These are phyloP conservation scores for Daboia siamensis DNA, from an alignment of 2,113 vertebrate species.

Conservation along the genomic window DNA sequence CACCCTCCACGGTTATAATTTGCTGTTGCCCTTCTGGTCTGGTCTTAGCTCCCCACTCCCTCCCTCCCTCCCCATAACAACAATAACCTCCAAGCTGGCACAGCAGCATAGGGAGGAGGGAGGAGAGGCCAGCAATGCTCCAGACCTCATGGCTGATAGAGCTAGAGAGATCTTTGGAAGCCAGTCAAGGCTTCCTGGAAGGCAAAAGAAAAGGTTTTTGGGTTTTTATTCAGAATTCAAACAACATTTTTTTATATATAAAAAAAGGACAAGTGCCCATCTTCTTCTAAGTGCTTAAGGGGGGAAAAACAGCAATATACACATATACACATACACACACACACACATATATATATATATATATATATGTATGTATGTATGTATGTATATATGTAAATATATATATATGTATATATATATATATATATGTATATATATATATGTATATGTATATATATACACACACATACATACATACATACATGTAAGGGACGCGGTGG, in stretches of 20 bases:
- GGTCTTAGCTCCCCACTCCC: constrained; percentile 27
- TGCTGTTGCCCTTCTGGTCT: constrained; percentile 58
- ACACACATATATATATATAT: no score
- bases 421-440: no score
- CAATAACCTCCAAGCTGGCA: constrained; percentile 60
- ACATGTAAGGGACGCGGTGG: no score
- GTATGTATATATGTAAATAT: no score
- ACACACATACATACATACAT: no score
- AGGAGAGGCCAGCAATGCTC: not conserved
- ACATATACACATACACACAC: no score
- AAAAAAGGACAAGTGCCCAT: not conserved
- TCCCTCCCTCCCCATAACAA: constrained; percentile 12
- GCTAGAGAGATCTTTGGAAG: not conserved
- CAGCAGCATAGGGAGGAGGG: constrained; percentile 14
- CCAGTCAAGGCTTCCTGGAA: not conserved
- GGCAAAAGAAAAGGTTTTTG: not conserved
- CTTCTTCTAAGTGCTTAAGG: not conserved
- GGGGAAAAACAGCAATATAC: no score
- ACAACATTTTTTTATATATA: not conserved
- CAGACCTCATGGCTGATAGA: constrained; percentile 44
- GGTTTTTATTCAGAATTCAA: not conserved
- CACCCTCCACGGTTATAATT: constrained; percentile 63
- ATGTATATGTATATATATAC: no score
- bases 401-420: no score
- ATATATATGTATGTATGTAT: no score